Conservation (phyloP, 2,113 vertebrate species). For the Thunnus thynnus region DNA sequence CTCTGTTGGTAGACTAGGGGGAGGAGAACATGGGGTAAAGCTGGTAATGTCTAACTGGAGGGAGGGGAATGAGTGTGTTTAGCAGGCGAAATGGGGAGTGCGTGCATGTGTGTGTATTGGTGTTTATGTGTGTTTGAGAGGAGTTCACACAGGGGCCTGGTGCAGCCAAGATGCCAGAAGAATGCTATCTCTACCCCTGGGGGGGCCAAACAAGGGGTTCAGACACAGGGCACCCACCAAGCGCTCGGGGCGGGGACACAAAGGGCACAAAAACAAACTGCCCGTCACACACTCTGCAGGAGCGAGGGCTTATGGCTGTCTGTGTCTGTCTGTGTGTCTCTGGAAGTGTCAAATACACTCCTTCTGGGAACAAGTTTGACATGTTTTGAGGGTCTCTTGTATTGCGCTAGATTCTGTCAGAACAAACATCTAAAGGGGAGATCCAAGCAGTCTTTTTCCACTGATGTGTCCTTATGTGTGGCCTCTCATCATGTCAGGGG, state of each 20-base stretch:
- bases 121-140: slow-evolving; percentile 57
- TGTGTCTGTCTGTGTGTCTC: slow-evolving; percentile 20
- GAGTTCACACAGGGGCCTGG: slow-evolving; percentile 73
- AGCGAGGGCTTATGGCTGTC: slow-evolving; percentile 4
- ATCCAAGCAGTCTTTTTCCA: slow-evolving; percentile 6
- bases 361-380: slow-evolving; percentile 23
- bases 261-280: slow-evolving; percentile 74
- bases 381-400: slow-evolving; percentile 35
- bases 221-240: slow-evolving; percentile 70
- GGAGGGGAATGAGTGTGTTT: slow-evolving; percentile 66
- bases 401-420: slow-evolving; percentile 16
- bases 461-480: slow-evolving; percentile 59
- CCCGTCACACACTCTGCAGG: slow-evolving; percentile 40
- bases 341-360: slow-evolving; percentile 28
- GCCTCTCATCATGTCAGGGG: slow-evolving; percentile 56
- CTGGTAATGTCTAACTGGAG: slow-evolving; percentile 81
- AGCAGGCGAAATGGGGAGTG: slow-evolving; percentile 38
- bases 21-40: slow-evolving; percentile 48
- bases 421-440: slow-evolving; percentile 45
- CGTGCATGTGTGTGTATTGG: slow-evolving; percentile 50
- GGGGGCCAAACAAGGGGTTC: slow-evolving; percentile 68
- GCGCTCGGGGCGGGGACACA: slow-evolving; percentile 55
- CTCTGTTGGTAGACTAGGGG: slow-evolving; percentile 31
- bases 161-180: slow-evolving; percentile 68
- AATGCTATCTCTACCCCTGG: slow-evolving; percentile 64